Evolutionary conservation across 1,140 invertebrate species (phyloP).

Genomic region (Bombus fervidus): DNA sequence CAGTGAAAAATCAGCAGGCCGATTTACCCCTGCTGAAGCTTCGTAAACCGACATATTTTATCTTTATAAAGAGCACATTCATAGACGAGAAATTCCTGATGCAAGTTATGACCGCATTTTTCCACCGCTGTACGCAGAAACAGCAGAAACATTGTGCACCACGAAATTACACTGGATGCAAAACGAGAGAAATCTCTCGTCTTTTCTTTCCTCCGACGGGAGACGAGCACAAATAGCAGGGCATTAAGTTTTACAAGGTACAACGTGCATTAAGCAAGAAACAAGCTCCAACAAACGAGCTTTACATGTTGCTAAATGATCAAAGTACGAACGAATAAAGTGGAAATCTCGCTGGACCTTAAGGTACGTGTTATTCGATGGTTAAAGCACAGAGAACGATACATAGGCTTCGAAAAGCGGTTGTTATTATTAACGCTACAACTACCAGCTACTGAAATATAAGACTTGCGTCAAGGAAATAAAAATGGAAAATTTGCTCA

Average conservation of each 20-base stretch:
- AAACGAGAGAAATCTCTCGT: slow-evolving; percentile 6
- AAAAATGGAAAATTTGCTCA: no score
- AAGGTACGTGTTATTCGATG: background rate
- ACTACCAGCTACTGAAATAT: no score
- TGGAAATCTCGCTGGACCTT: background rate
- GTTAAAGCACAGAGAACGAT: background rate
- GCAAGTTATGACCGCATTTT: slow-evolving; percentile 18
- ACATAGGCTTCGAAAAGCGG: background rate
- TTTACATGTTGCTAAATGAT: background rate
- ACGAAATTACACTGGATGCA: slow-evolving; percentile 8
- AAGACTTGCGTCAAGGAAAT: no score
- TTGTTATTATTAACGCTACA: background rate
- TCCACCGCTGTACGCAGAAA: slow-evolving; percentile 13
- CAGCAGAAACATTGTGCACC: slow-evolving; percentile 53
- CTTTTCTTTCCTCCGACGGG: background rate
- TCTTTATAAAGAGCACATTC: slow-evolving; percentile 59
- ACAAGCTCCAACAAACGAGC: background rate
- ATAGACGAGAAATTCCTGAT: slow-evolving; percentile 31
- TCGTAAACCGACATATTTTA: slow-evolving; percentile 33
- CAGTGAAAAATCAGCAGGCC: slow-evolving; percentile 31
- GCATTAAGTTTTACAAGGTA: background rate
- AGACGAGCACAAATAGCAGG: background rate
- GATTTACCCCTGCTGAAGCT: background rate
- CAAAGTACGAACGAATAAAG: background rate
- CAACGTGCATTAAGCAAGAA: background rate